Conservation (phyloP, 2,888 invertebrate species). For the Amphimallon solstitiale region DNA sequence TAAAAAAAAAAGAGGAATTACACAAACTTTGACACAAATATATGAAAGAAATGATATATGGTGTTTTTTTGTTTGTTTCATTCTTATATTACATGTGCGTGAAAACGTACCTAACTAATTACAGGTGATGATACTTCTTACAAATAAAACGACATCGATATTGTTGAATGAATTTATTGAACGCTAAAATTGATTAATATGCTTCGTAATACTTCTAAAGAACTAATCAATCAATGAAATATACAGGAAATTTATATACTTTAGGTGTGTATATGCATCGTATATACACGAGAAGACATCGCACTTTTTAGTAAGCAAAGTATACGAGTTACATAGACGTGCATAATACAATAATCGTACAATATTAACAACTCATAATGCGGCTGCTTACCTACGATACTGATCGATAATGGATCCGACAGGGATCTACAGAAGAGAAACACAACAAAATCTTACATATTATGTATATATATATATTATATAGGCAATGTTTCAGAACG, state of each 20-base stretch:
- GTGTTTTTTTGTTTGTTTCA: no score
- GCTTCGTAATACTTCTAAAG: conserved; percentile 25
- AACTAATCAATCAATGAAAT: conserved; percentile 28
- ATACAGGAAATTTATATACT: conserved; percentile 1
- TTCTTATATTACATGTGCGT: no score
- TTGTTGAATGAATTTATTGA: conserved; percentile 21
- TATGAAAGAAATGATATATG: no score
- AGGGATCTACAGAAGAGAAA: no score
- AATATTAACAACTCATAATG: conserved; percentile 13
- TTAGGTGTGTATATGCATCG: not conserved
- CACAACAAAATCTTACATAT: not conserved
- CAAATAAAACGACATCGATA: not conserved
- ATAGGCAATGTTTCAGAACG: not conserved
- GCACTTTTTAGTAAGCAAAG: conserved; percentile 19
- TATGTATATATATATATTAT: conserved; percentile 1
- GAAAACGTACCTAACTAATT: no score
- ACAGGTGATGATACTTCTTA: no score
- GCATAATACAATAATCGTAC: conserved; percentile 9
- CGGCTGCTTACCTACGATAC: conserved; percentile 3
- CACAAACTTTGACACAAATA: no score
- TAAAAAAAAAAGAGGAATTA: no score
- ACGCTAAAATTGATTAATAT: conserved; percentile 21
- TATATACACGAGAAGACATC: conserved; percentile 16
- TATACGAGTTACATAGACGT: not conserved
- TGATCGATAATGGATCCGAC: no score